A percentile compares a stretch with the other conserved stretches of the same genome.
Conservation (phyloP, 2,113 vertebrate species). For the Strix uralensis region DNA sequence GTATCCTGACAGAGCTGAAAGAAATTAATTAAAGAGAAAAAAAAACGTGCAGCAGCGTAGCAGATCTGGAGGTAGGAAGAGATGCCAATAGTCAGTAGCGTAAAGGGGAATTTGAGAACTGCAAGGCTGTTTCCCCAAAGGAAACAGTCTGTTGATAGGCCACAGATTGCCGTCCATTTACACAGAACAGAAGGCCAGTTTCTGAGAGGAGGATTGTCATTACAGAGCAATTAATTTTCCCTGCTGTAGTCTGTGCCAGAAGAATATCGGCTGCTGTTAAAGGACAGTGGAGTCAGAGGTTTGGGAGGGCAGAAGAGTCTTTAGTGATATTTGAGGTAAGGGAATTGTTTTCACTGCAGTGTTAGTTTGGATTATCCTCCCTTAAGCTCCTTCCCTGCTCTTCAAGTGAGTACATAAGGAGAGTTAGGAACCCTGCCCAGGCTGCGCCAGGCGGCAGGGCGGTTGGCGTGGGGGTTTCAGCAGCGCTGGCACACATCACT, state of each 20-base stretch:
- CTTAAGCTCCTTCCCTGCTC: background rate
- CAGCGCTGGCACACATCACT: accelerated
- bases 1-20: slow-evolving; percentile 43
- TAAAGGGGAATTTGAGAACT: background rate
- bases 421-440: background rate
- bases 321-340: background rate
- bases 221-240: slow-evolving; percentile 1
- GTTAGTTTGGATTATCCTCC: background rate
- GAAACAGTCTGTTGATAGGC: background rate
- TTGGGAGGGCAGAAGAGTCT: background rate
- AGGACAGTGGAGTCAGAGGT: background rate
- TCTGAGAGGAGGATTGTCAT: background rate
- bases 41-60: background rate
- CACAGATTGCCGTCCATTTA: background rate
- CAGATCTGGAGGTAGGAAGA: background rate
- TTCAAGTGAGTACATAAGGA: accelerated
- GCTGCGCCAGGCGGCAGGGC: background rate
- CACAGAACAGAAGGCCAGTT: background rate
- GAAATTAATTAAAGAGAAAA: slow-evolving; percentile 37
- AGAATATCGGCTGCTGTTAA: background rate
- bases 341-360: background rate
- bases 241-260: background rate
- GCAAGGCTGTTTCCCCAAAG: background rate
- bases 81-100: background rate
- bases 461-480: accelerated